Base-by-base conservation (phyloP, 2,797 vertebrate species). In the Mormyrus proboscirostris region DNA sequence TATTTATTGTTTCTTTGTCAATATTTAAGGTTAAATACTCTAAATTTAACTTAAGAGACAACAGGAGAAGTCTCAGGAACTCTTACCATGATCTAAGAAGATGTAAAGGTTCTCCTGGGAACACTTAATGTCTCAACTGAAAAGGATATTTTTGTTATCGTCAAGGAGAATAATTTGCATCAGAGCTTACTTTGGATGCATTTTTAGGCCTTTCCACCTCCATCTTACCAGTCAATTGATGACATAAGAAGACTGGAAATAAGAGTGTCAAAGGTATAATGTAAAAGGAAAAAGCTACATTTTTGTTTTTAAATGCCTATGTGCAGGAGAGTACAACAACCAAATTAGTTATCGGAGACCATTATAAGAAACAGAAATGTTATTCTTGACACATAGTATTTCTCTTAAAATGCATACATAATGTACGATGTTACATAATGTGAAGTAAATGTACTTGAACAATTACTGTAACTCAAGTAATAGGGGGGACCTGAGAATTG, bases 1-100 rank as follows among this genome's bases (percentile, higher is more conserved):
- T 47, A 82, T 82, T 82, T 82, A 82, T 82, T 47, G 41, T 82
- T 82, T 82, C 8, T 44, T 82, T 44, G 41, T 85, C 83, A 85
- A 53, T 85, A 85, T 44, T 65, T 44, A 25, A 19, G 55, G 25
- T 41, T 87, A 87, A 87, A 87, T 59, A 41, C 44, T 51, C 25
- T 25, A 53, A 33, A 86, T 85, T 51, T 85, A 85, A 29, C n/a
- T 14, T 50, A 19, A 19, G 83, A 85, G 49, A 85, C 49, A 53
- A 53, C 38, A 10, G 76, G 38, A 47, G 76, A 47, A 47, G 44
- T 47, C 7, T 16, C 69, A 19, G 69, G 14, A 41, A 76, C 69
- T 47, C 38, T 47, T 82, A n/a, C 41, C 19, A 9, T 4, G 41
- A 82, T 82, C 41, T 8, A 44, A 47, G 76, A 47, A 19, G 19